Evolutionary conservation across 2,888 invertebrate genomes (phyloP), one percentile per base, ranked within the genome.

Genomic region (Tetrapedia diversipes): DNA sequence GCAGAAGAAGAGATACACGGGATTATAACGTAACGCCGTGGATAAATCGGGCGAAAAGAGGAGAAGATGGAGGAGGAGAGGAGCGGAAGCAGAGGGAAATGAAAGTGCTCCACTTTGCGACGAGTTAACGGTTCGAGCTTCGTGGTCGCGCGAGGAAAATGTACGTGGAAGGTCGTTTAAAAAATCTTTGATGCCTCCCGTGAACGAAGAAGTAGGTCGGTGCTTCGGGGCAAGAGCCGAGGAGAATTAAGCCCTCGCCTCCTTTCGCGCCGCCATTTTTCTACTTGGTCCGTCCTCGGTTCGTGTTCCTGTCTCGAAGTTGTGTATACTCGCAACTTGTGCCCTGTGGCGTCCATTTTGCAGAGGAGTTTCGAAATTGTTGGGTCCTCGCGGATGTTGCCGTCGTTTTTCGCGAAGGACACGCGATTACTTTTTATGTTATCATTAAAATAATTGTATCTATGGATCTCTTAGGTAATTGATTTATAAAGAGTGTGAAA

Each of bases 141-240:
- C 61, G 66, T 67, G 66, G 51, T 76, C 64, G 59, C 54, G 71
- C 81, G 71, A 68, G 59, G 66, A 68, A 79, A 79, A n/a, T n/a
- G n/a, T 61, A 60, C 73, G 67, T 60, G 64, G 72, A 80, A n/a
- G 70, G 66, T 79, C 68, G 71, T 71, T 82, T 74, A 77, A 77
- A 82, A n/a, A 82, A 74, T 74, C 80, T 82, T 82, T 80, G 80
- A 80, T 77, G 67, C 76, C 54, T 66, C 24, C 53, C 57, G 57
- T 45, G 74, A 61, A 69, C 69, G 66, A 82, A 77, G 67, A 82
- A 77, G 72, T 82, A 80, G 82, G 80, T 82, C 82, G 67, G 24
- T 49, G 73, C 76, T 66, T 57, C 71, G 79, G 70, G 80, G 63
- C 71, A 60, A 74, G 60, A 64, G 63, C 81, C 69, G 64, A 68